Evolutionary conservation across 2,113 vertebrate species (phyloP).

Genomic region (Arvicanthis niloticus): DNA sequence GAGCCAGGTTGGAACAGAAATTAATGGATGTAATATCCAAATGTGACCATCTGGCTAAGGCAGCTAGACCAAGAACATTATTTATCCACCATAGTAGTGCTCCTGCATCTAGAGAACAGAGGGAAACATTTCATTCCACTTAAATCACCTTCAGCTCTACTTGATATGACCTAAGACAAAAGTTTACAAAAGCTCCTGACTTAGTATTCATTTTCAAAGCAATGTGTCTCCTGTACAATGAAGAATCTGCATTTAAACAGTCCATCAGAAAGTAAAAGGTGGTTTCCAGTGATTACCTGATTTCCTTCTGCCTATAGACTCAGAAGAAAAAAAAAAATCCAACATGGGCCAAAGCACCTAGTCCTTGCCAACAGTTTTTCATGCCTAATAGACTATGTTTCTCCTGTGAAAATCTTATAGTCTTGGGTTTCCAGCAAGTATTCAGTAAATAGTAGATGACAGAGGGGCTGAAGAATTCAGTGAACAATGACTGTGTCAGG

Average conservation of each 20-base stretch:
- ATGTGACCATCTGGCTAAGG: constrained; percentile 65
- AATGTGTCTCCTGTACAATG: constrained; percentile 67
- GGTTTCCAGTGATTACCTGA: constrained; percentile 51
- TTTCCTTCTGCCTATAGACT: constrained; percentile 64
- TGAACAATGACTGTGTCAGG: background rate
- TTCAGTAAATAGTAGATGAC: constrained; percentile 14
- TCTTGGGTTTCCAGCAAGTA: constrained; percentile 15
- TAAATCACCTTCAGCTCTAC: constrained; percentile 41
- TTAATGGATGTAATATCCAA: constrained; percentile 65
- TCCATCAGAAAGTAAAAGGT: constrained; percentile 62
- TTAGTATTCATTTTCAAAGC: constrained; percentile 68
- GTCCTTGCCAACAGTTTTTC: background rate
- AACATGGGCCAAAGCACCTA: constrained; percentile 18
- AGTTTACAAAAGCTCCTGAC: constrained; percentile 38
- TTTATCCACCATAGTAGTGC: constrained; percentile 34
- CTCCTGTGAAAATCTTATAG: constrained; percentile 24
- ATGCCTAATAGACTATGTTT: background rate
- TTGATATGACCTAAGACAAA: background rate
- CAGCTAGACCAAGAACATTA: constrained; percentile 39
- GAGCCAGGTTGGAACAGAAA: constrained; percentile 56
- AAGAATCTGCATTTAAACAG: constrained; percentile 78
- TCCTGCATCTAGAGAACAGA: constrained; percentile 26
- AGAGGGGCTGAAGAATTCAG: background rate
- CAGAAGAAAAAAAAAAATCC: constrained; percentile 39
- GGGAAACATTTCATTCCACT: constrained; percentile 33